These are phyloP conservation scores for Porphyrio hochstetteri DNA, from an alignment of 2,113 vertebrate species.

Conservation along the genomic window DNA sequence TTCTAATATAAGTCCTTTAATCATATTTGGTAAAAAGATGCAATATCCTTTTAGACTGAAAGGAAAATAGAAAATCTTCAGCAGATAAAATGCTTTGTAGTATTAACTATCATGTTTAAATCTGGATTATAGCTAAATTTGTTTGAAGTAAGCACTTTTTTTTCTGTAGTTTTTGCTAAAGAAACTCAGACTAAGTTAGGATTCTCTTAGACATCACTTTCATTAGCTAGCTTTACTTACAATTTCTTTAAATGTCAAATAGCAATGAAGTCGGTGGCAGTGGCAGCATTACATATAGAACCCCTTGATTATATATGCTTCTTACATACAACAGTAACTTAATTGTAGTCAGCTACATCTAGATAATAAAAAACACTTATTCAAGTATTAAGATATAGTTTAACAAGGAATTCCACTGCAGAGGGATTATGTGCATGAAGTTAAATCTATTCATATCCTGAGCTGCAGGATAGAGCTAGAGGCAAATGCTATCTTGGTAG, in stretches of 20 bases:
- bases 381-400: background rate
- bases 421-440: background rate
- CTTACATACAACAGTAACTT: background rate
- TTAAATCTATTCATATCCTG: background rate
- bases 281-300: background rate
- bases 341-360: background rate
- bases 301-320: background rate
- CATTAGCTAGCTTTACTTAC: background rate
- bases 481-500: background rate
- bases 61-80: background rate
- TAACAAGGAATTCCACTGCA: background rate
- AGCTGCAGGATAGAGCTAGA: background rate
- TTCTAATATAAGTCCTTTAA: background rate
- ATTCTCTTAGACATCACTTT: background rate
- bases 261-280: background rate
- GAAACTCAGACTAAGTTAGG: background rate
- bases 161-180: background rate
- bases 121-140: background rate
- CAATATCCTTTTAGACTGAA: background rate
- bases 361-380: background rate
- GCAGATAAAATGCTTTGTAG: background rate
- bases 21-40: background rate
- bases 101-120: background rate
- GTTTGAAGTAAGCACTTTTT: background rate
- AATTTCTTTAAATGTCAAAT: background rate